Evolutionary conservation across 2,888 invertebrate genomes (phyloP), one percentile per base, ranked within the genome.

Genomic region (Ornithoptera priamus): DNA sequence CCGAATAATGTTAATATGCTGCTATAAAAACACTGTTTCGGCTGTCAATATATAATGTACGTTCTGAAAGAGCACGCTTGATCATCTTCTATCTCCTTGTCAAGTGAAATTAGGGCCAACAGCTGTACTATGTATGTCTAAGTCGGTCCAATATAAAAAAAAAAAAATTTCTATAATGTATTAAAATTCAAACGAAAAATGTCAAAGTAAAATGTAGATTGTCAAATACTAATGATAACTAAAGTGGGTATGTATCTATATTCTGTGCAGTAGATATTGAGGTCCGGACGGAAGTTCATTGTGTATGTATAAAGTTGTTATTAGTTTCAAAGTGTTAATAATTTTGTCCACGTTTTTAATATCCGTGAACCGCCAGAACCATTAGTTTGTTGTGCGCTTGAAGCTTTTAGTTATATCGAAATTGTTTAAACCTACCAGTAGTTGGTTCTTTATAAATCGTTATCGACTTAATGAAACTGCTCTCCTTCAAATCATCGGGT

Each of bases 221-320:
- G 22, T n/a, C 24, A 58, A 58, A 58, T 22, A 22, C 24, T 30
- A 58, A 22, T 22, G 57, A 58, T 24, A 3, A 62, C 69, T 65
- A 46, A 58, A 50, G 61, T 46, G 56, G 36, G 30, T 18, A 7
- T 7, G 46, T 42, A 59, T 69, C 39, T 66, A 42, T 70, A 70
- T 70, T 70, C 70, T 22, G 39, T 24, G 36, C 20, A n/a, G 62
- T 36, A n/a, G 61, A 62, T 59, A 53, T 63, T 53, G 62, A 70
- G 59, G 30, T 18, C 39, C 36, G 36, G 62, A 53, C 66, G 63
- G 70, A 67, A 59, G 62, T 67, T 66, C 59, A 59, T 60, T 70
- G 59, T 70, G 70, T 70, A 70, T 70, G 70, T 66, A 70, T 70
- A 70, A 67, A 63, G 70, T n/a, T 53, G 70, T 63, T 67, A 67